Evolutionary conservation across 1,140 invertebrate genomes (phyloP), one percentile per base, ranked within the genome.

Genomic region (Caenorhabditis brenneri): DNA sequence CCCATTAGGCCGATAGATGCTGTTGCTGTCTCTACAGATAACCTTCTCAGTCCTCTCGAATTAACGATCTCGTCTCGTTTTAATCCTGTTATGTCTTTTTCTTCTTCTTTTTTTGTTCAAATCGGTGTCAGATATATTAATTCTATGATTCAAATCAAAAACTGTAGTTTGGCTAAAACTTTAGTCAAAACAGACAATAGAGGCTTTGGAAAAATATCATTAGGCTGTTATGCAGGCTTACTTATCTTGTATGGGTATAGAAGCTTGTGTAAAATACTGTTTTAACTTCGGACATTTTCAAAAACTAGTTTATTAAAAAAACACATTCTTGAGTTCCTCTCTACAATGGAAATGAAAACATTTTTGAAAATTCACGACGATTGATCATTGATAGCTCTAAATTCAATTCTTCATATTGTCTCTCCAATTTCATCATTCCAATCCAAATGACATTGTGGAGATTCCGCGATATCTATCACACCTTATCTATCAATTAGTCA

Each of bases 401-500:
- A 15, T n/a, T 24, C 39, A 42, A 42, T 58, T 58, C 27, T 9
- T 12, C n/a, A 58, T 29, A 29, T 27, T 65, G 58, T 65, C 58
- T 36, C 58, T 7, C 12, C 6, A 31, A 58, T 36, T 10, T 33
- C 3, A 33, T 65, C 33, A 33, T 65, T 36, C 9, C 27, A 58
- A 58, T 58, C 29, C 53, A 10, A 65, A n/a, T 51, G 58, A 27
- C 9, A 58, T 15, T 7, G 22, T 6, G 29, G 16, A 33, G 65
- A 46, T 42, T 46, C 15, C 24, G 65, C 22, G n/a, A 74, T 74
- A 74, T 74, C 22, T 74, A 74, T 74, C 65, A n/a, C n/a, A 74
- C 65, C n/a, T 74, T 42, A 74, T 74, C 65, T 74, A 46, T 74
- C 65, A 74, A 42, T 74, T 74, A 74, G 65, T 74, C 65, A 74